Conservation (phyloP, 2,113 vertebrate species). For the Sterrhoptilus dennistouni region DNA sequence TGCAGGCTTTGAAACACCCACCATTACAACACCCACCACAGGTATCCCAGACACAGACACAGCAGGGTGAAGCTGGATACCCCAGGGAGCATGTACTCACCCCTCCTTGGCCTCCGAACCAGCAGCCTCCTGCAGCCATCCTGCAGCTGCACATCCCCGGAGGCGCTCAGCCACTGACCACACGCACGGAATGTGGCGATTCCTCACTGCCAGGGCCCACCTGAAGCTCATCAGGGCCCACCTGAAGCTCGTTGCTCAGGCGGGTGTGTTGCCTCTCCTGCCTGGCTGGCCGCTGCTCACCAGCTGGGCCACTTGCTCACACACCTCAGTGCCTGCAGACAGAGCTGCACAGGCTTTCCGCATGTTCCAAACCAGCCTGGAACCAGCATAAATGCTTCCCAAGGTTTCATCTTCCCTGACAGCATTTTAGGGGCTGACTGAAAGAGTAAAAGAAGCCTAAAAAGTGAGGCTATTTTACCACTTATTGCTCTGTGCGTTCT, state of each 20-base stretch:
- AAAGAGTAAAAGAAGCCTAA: not conserved
- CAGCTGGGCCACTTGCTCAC: not conserved
- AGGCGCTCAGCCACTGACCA: fast-evolving
- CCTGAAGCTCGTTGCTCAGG: fast-evolving
- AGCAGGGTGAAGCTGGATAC: fast-evolving
- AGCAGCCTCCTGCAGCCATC: not conserved
- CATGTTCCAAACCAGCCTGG: not conserved
- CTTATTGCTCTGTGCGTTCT: not conserved
- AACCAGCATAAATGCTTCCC: not conserved
- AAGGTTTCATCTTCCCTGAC: fast-evolving
- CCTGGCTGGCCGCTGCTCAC: not conserved
- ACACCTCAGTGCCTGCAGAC: fast-evolving
- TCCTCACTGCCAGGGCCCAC: fast-evolving
- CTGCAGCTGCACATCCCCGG: fast-evolving
- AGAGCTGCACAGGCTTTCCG: fast-evolving
- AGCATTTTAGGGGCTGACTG: not conserved
- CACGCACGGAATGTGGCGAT: fast-evolving
- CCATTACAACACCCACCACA: fast-evolving
- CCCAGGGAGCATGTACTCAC: fast-evolving
- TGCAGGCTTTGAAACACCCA: fast-evolving
- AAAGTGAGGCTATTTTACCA: not conserved
- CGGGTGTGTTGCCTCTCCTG: fast-evolving
- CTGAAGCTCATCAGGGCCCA: fast-evolving
- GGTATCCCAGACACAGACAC: fast-evolving
- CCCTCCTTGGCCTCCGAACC: not conserved